Evolutionary conservation across 2,113 vertebrate species (phyloP).

Genomic region (Hypanus sabinus): DNA sequence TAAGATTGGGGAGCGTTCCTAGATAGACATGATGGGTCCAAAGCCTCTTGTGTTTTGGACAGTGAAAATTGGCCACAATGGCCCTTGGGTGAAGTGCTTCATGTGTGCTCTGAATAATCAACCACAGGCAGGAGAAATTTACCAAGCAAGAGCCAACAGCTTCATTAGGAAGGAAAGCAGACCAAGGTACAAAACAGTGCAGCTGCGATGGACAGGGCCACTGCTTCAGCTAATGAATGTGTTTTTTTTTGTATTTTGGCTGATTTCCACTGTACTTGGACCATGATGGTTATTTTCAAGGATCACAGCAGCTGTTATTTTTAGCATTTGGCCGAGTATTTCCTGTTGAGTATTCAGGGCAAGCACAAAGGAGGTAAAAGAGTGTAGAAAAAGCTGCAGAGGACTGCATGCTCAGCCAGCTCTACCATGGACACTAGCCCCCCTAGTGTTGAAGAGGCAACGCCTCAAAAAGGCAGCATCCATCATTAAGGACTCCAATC

Average conservation of each 20-base stretch:
- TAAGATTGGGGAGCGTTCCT: too few species aligned
- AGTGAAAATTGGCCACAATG: not conserved
- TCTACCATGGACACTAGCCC: too few species aligned
- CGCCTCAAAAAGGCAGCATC: too few species aligned
- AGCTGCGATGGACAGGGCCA: not conserved
- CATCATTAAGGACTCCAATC: too few species aligned
- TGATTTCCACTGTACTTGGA: not conserved
- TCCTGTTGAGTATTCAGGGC: not conserved
- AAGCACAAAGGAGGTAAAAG: not conserved
- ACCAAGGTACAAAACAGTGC: not conserved
- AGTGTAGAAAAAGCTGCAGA: not conserved
- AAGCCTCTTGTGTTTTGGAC: not conserved
- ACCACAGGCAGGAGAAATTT: not conserved
- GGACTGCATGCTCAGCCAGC: too few species aligned
- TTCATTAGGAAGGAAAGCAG: not conserved
- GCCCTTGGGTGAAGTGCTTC: not conserved
- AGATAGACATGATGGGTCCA: not conserved
- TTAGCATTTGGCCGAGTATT: not conserved
- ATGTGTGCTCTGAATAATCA: not conserved
- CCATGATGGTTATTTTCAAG: not conserved
- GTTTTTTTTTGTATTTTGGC: not conserved
- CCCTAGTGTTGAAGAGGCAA: too few species aligned
- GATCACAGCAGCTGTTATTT: not conserved
- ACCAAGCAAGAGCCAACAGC: not conserved
- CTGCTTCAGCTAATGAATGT: not conserved